Evolutionary conservation across 2,113 vertebrate genomes (phyloP).

Genomic region (Ascaphus truei): DNA sequence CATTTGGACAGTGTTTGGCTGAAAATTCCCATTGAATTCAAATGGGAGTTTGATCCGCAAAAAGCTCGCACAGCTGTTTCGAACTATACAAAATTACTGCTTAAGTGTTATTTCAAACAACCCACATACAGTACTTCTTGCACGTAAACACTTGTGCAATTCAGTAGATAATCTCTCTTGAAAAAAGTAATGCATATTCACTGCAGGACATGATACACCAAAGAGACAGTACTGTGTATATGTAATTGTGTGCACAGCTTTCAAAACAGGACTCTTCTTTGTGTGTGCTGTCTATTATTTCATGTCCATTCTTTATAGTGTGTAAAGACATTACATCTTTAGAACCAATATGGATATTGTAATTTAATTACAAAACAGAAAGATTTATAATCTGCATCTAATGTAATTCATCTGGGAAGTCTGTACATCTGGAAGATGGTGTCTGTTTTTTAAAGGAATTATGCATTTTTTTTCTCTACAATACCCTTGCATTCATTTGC

Average conservation of each 20-base stretch:
- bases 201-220: conserved; percentile 11
- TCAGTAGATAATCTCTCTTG: neutral
- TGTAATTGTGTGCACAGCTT: conserved; percentile 6
- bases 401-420: conserved; percentile 13
- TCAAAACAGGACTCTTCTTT: conserved; percentile 1
- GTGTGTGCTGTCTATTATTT: conserved; percentile 7
- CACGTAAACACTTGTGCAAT: conserved; percentile 11
- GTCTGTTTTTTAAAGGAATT: conserved; percentile 17
- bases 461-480: neutral
- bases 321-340: conserved; percentile 6
- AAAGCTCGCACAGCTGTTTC: too few relatives aligned
- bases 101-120: conserved; percentile 21
- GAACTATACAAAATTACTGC: too few relatives aligned
- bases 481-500: conserved; percentile 8
- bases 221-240: conserved; percentile 1
- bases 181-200: conserved; percentile 11
- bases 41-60: too few relatives aligned
- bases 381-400: conserved; percentile 22
- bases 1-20: too few relatives aligned
- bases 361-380: conserved; percentile 14
- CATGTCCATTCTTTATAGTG: conserved; percentile 5
- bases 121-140: conserved; percentile 6
- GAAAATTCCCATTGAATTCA: too few relatives aligned
- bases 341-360: conserved; percentile 3
- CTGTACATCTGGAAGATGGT: too few relatives aligned